These are phyloP conservation scores for Strigamia transsilvanica DNA, from an alignment of 2,888 invertebrate genomes.

Conservation along the genomic window DNA sequence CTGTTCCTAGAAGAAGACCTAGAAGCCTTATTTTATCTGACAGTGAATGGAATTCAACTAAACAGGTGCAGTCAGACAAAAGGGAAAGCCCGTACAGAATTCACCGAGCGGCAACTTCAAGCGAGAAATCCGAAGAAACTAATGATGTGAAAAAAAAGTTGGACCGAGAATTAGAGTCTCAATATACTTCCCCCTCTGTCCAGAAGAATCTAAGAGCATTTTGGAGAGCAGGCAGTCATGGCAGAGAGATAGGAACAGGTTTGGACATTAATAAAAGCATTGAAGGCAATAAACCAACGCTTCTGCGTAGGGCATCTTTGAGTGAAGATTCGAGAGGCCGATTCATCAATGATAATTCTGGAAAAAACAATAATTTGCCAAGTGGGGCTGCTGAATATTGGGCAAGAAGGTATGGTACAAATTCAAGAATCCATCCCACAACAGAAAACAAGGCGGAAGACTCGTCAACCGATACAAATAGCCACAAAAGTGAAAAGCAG, in stretches of 20 bases:
- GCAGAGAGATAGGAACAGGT: background rate
- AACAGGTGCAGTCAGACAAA: background rate
- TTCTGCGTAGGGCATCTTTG: conserved; percentile 23
- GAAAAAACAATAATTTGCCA: background rate
- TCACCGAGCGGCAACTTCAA: background rate
- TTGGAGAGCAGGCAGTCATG: conserved; percentile 20
- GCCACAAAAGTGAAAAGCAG: background rate
- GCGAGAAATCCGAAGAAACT: background rate
- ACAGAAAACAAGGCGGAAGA: background rate
- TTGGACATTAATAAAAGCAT: background rate
- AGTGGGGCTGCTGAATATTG: conserved; percentile 50
- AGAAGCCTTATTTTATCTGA: background rate
- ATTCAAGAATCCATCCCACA: background rate
- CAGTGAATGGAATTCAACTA: background rate
- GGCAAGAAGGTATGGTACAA: conserved; percentile 52
- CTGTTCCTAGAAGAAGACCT: background rate
- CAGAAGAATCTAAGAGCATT: background rate
- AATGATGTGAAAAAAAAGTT: conserved; percentile 1
- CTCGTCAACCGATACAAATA: background rate
- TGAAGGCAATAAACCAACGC: background rate
- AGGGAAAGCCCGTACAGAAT: background rate
- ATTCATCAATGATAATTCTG: background rate
- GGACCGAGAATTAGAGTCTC: background rate
- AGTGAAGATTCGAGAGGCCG: conserved; percentile 14
- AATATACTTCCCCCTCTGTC: background rate